phyloP scores from a whole-genome alignment of 2,888 invertebrate genomes.

The Epsilonema sp. region DNA sequence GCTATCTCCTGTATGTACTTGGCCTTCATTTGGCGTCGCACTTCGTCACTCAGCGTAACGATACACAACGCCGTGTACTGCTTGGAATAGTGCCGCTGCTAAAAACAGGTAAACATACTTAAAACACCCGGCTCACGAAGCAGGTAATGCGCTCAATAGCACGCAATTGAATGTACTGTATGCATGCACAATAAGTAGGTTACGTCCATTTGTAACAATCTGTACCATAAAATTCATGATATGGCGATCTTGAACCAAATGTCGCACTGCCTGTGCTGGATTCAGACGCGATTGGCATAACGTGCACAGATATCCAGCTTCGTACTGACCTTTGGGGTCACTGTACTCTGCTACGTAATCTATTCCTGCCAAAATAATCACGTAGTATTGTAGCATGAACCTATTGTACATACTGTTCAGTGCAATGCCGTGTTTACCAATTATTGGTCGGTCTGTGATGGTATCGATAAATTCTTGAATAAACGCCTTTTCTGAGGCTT shows the following conservation, averaged over 20 bases:
- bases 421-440: no score
- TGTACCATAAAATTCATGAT: slow-evolving; percentile 7
- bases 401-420: no score
- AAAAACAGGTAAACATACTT: background rate
- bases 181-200: no score
- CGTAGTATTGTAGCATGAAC: no score
- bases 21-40: slow-evolving; percentile 1
- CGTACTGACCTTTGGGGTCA: slow-evolving; percentile 6
- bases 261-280: slow-evolving; percentile 7
- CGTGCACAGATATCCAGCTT: slow-evolving; percentile 11
- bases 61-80: slow-evolving; percentile 7
- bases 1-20: slow-evolving; percentile 5
- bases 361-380: slow-evolving; percentile 3
- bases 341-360: slow-evolving; percentile 9
- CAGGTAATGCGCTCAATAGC: no score
- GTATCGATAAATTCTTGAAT: background rate
- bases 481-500: background rate
- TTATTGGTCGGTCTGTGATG: no score
- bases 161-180: no score
- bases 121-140: background rate
- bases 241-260: slow-evolving; percentile 5
- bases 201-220: no score
- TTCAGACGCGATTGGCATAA: slow-evolving; percentile 8
- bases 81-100: slow-evolving; percentile 3
- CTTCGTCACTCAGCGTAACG: slow-evolving; percentile 5